Evolutionary conservation across 2,113 vertebrate species (phyloP).

Genomic region (Centrocercus urophasianus): DNA sequence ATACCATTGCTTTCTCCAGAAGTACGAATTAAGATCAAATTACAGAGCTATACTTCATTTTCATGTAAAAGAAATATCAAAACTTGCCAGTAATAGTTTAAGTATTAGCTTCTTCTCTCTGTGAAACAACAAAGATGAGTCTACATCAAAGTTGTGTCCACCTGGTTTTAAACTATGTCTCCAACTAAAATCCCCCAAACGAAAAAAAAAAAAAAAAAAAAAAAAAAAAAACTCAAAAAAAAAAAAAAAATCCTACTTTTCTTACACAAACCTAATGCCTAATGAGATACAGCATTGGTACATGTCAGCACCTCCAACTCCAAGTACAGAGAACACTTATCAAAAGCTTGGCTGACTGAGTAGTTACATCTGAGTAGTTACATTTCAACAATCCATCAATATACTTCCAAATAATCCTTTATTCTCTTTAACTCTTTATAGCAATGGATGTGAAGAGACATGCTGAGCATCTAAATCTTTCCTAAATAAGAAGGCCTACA

Average conservation of each 20-base stretch:
- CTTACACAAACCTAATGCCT: background rate
- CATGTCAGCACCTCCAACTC: background rate
- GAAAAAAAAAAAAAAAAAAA: background rate
- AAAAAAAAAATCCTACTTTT: background rate
- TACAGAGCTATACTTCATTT: background rate
- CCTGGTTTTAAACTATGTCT: background rate
- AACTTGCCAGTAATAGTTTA: background rate
- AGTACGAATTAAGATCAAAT: background rate
- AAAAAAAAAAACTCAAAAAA: too few species aligned
- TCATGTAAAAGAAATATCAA: background rate
- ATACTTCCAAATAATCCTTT: slow-evolving; percentile 23
- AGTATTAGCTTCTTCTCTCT: background rate
- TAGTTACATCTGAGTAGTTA: background rate
- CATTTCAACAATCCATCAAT: slow-evolving; percentile 13
- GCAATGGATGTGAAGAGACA: background rate
- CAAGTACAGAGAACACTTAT: background rate
- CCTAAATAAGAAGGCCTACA: background rate
- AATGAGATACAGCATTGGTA: background rate
- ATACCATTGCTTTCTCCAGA: background rate
- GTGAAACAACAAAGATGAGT: background rate
- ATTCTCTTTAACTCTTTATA: background rate
- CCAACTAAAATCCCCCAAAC: background rate
- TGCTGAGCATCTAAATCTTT: background rate
- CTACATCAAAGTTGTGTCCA: background rate
- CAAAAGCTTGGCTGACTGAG: background rate